Evolutionary conservation across 1,140 invertebrate species (phyloP).

Genomic region (Lordiphosa mommai): DNA sequence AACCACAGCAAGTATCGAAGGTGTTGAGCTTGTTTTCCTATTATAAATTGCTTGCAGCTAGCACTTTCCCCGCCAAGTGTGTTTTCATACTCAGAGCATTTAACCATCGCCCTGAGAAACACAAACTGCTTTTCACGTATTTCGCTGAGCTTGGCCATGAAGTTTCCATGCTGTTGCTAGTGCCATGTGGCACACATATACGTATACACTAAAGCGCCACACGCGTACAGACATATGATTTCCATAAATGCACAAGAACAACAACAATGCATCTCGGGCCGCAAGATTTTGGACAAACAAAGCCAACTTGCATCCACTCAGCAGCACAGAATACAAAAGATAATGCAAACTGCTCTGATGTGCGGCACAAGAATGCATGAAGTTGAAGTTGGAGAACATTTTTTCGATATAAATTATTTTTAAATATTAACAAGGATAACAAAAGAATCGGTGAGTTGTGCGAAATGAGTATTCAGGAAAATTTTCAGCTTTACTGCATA

Average conservation of each 20-base stretch:
- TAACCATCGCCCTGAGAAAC: background rate
- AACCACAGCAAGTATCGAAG: background rate
- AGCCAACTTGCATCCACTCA: constrained; percentile 7
- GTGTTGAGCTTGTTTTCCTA: background rate
- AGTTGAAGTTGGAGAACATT: no score
- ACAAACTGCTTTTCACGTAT: background rate
- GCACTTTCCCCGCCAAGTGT: background rate
- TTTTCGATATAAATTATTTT: no score
- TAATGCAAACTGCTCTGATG: background rate
- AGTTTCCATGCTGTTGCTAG: constrained; percentile 25
- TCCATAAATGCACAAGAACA: constrained; percentile 64
- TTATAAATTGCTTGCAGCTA: background rate
- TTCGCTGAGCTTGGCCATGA: constrained; percentile 26
- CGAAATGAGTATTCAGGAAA: no score
- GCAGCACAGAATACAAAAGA: background rate
- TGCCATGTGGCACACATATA: constrained; percentile 29
- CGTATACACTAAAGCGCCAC: constrained; percentile 10
- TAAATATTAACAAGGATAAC: no score
- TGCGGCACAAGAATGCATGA: no score
- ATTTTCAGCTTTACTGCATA: no score
- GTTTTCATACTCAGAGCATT: background rate
- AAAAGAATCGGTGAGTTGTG: no score
- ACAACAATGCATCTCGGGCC: constrained; percentile 24
- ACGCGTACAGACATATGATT: constrained; percentile 33
- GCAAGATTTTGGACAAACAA: constrained; percentile 35